Conservation (phyloP, 2,113 vertebrate species). For the Corydoras sp. region DNA sequence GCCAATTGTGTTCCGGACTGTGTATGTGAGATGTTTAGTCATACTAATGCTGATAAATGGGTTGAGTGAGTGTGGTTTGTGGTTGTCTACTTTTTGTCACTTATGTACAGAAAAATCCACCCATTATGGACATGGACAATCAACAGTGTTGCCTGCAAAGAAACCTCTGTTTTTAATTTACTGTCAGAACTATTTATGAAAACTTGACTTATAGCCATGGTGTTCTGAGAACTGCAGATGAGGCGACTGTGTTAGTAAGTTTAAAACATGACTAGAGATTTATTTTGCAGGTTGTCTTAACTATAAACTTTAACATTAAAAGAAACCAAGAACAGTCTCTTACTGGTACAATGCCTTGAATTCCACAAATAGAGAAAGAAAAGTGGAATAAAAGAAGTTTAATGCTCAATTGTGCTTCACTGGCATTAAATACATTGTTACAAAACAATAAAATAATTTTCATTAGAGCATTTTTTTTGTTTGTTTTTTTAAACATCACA, state of each 20-base stretch:
- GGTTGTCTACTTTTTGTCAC: neutral
- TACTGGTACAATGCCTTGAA: neutral
- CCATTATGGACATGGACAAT: constrained; percentile 14
- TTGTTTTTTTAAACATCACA: constrained; percentile 1
- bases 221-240: constrained; percentile 3
- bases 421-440: constrained; percentile 19
- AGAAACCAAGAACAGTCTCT: neutral
- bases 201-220: neutral
- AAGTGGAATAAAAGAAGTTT: neutral
- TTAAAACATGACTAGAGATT: neutral
- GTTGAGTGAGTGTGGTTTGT: constrained; percentile 8
- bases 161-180: neutral
- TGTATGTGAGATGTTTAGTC: too few relatives aligned
- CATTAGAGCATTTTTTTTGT: neutral
- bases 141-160: constrained; percentile 1
- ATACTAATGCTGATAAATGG: constrained; percentile 8
- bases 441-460: constrained; percentile 38
- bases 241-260: neutral
- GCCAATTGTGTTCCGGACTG: constrained; percentile 5
- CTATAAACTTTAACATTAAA: constrained; percentile 9
- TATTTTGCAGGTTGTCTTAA: constrained; percentile 5
- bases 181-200: neutral
- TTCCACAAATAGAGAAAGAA: neutral
- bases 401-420: constrained; percentile 14
- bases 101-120: neutral